Base-by-base conservation (phyloP, 2,113 vertebrate genomes). In the Oenanthe melanoleuca region DNA sequence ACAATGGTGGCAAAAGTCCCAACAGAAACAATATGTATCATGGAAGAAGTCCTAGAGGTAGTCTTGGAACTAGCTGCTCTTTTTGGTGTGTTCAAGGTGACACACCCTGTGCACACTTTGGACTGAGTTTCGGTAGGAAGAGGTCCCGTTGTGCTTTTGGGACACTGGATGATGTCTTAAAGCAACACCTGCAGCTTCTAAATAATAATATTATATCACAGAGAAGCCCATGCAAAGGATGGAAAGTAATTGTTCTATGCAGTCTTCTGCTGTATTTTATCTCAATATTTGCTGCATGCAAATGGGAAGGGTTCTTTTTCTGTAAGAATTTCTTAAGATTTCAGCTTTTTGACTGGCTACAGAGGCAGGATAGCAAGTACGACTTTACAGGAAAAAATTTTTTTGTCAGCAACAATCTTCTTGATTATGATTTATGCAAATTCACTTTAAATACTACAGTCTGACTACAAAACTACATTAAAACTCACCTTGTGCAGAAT, bases 1-100 rank as follows among this genome's bases (percentile, higher is more conserved):
- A 97, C 92, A 97, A 95, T 96, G 87, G 83, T 96, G 96, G 93
- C 96, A 96, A 20, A 80, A 72, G 34, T 93, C 94, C 95, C 92
- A 95, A 12, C 34, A 93, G 50, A 90, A 97, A 94, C 90, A 96
- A 91, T 86, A 37, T 16, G 5, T 69, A 18, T 69, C 34, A 15
- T 91, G 80, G 82, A 89, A 95, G 92, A 88, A 84, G 82, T 84
- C 37, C 25, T 86, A 61, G 77, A 85, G 83, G 82, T 89, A 80
- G 17, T 56, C 72, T 79, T 95, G 78, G 67, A 92, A 65, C 49
- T 65, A 4, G 67, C 44, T 90, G 71, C 8, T 91, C n/a, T 49
- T 87, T 85, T 52, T 92, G 75, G 55, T 65, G 14, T 80, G 34
- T 91, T 89, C 20, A 49, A n/a, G 66, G 59, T 63, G 72, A 74